These are phyloP conservation scores for Scyliorhinus canicula DNA, from an alignment of 2,797 vertebrate genomes.

Conservation along the genomic window DNA sequence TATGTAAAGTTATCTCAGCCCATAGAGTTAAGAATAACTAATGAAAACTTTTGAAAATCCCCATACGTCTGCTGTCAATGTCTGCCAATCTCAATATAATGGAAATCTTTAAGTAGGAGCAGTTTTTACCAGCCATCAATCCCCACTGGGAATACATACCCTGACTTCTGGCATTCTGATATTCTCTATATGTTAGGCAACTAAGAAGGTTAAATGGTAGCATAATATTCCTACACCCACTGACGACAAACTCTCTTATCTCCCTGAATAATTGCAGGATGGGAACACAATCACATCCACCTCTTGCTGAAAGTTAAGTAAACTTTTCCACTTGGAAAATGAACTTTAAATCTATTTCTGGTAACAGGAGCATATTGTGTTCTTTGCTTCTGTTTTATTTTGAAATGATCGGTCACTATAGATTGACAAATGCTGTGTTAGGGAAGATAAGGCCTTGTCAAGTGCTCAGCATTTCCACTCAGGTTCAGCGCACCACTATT, in stretches of 20 bases:
- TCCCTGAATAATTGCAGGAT: not conserved
- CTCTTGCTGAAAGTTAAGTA: conserved; percentile 21
- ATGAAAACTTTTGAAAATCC: not conserved
- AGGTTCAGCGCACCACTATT: not conserved
- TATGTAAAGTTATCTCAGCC: not conserved
- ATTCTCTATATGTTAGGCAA: not conserved
- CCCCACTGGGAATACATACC: not conserved
- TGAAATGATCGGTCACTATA: not conserved
- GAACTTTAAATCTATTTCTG: conserved; percentile 4
- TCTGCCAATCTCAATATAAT: not conserved
- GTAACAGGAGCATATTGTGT: not conserved
- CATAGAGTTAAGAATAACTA: not conserved
- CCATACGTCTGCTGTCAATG: not conserved
- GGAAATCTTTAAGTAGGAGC: not conserved
- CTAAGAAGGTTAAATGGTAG: not conserved
- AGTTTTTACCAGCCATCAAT: not conserved
- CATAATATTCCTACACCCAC: conserved; percentile 20
- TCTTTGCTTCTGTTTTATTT: not conserved
- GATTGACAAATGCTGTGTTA: not conserved
- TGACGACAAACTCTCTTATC: not conserved
- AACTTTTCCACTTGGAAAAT: not conserved
- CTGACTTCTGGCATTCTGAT: not conserved
- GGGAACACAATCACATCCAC: not conserved
- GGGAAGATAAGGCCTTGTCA: not conserved
- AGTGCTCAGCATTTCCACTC: not conserved